phyloP scores from a whole-genome alignment of 2,797 vertebrate species.

The Schizopygopsis pylzovi region DNA sequence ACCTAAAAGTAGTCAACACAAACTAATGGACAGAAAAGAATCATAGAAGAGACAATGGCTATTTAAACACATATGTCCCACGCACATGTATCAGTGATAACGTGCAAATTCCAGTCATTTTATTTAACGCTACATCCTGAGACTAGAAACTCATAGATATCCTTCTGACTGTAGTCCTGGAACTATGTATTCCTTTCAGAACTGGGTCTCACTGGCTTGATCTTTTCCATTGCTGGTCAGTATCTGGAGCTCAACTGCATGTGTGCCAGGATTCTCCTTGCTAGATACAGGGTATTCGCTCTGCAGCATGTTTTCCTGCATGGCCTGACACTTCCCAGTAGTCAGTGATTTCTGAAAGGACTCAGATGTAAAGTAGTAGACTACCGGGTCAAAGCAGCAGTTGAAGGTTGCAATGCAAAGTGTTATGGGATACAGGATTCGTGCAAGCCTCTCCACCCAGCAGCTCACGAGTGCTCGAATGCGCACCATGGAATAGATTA shows the following conservation, averaged over 20 bases:
- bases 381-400: constrained; percentile 96
- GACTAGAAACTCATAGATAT: constrained; percentile 57
- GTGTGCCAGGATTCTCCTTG: constrained; percentile 75
- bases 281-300: constrained; percentile 79
- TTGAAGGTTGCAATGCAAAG: constrained; percentile 93
- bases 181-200: constrained; percentile 64
- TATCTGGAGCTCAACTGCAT: constrained; percentile 62
- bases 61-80: constrained; percentile 32
- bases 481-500: constrained; percentile 92
- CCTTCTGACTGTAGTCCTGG: not conserved
- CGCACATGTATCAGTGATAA: constrained; percentile 20
- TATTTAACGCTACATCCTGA: constrained; percentile 70
- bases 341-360: constrained; percentile 97
- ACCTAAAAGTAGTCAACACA: not conserved
- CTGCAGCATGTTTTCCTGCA: constrained; percentile 86
- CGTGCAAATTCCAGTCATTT: constrained; percentile 67
- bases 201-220: constrained; percentile 82
- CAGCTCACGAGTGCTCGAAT: constrained; percentile 92
- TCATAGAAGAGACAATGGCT: not conserved
- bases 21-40: constrained; percentile 27
- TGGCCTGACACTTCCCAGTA: constrained; percentile 83
- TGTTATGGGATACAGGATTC: constrained; percentile 93
- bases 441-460: constrained; percentile 88
- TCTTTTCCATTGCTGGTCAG: constrained; percentile 85
- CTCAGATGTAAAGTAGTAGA: constrained; percentile 97